Conservation (phyloP, 2,113 vertebrate genomes). For the Stigmatopora nigra region DNA sequence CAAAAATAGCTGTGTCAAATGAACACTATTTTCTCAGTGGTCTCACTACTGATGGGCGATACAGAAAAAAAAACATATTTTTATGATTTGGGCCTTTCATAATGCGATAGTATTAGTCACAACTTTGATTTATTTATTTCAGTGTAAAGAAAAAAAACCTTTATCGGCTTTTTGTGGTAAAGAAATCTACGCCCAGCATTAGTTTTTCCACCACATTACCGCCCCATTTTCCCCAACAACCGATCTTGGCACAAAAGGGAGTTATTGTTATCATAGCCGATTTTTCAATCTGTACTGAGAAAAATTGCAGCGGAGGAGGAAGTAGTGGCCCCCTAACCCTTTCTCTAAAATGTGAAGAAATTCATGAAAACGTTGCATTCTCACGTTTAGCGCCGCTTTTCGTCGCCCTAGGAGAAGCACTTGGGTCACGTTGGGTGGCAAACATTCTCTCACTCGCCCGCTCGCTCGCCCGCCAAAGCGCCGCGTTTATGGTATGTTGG, state of each 20-base stretch:
- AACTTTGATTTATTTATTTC: too few species aligned
- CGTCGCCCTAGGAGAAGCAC: background rate
- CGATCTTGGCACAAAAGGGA: background rate
- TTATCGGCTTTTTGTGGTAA: too few species aligned
- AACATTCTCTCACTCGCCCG: background rate
- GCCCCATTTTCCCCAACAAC: background rate
- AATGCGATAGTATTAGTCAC: too few species aligned
- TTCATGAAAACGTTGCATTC: background rate
- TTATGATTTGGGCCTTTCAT: too few species aligned
- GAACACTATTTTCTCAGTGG: too few species aligned
- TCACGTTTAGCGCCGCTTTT: background rate
- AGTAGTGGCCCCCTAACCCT: background rate
- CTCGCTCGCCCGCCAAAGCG: background rate
- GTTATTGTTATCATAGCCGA: background rate
- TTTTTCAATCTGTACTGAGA: background rate
- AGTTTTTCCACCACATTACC: background rate
- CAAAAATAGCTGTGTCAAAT: too few species aligned
- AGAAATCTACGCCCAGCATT: too few species aligned
- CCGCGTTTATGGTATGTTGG: background rate
- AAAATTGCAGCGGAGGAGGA: conserved; percentile 42
- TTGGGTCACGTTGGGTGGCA: too few species aligned
- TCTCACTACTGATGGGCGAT: too few species aligned
- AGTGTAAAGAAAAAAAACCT: too few species aligned
- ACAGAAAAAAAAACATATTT: too few species aligned
- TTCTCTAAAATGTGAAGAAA: background rate